A percentile compares a stretch with the other conserved stretches of the same genome.
phyloP scores from a whole-genome alignment of 2,888 invertebrate genomes.

The Thumatha senex region DNA sequence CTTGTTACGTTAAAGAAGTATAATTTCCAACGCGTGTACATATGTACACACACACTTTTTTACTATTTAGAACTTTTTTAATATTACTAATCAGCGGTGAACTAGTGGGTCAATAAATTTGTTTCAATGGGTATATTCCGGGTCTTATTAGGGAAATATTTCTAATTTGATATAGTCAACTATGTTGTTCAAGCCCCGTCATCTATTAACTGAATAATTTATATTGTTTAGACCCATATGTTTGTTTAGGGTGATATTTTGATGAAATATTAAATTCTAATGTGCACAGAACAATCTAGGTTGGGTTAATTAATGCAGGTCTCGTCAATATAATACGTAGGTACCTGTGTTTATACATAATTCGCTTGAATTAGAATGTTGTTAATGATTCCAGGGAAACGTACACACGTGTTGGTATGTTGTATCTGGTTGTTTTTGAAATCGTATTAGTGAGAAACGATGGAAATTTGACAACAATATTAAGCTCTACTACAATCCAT shows the following conservation, averaged over 20 bases:
- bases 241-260: slow-evolving; percentile 73
- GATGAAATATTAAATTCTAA: slow-evolving; percentile 50
- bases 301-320: slow-evolving; percentile 60
- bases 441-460: neutral
- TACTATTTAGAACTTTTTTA: slow-evolving; percentile 7
- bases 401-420: neutral
- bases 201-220: slow-evolving; percentile 62
- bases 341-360: slow-evolving; percentile 42
- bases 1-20: no score
- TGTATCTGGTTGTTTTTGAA: neutral
- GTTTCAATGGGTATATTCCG: neutral
- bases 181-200: slow-evolving; percentile 48
- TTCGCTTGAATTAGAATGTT: slow-evolving; percentile 23
- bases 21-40: no score
- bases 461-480: no score
- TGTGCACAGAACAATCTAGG: slow-evolving; percentile 46
- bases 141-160: neutral
- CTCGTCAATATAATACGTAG: slow-evolving; percentile 10
- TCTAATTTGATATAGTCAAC: slow-evolving; percentile 27
- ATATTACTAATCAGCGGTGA: slow-evolving; percentile 22
- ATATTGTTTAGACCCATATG: slow-evolving; percentile 59
- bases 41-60: no score
- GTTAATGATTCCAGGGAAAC: neutral
- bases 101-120: slow-evolving; percentile 30
- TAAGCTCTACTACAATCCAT: no score